A percentile compares a stretch with the other conserved stretches of the same genome.
phyloP scores from a whole-genome alignment of 2,888 invertebrate genomes.

The Odontocerum albicorne region DNA sequence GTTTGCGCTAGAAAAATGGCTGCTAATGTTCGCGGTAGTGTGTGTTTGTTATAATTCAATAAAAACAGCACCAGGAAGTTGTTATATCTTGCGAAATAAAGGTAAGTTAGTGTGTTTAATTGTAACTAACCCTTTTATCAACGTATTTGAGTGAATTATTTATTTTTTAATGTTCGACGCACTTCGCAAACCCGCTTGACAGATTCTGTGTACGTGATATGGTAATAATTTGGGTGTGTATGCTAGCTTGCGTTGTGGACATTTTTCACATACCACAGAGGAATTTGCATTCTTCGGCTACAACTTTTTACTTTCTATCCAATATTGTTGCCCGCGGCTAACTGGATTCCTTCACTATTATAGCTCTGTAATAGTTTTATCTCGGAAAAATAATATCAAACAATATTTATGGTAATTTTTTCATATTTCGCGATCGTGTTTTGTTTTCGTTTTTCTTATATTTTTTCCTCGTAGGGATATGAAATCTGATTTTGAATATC shows the following conservation, averaged over 20 bases:
- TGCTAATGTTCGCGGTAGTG: slow-evolving; percentile 26
- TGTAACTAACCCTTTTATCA: not conserved
- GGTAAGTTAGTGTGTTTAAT: slow-evolving; percentile 3
- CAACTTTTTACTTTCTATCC: slow-evolving; percentile 28
- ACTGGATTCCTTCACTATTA: not conserved
- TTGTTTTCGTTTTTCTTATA: no score
- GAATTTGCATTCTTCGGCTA: slow-evolving; percentile 30
- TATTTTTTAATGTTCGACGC: no score
- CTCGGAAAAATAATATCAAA: no score
- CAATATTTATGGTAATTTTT: no score
- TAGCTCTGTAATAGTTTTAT: no score
- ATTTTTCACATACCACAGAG: slow-evolving; percentile 30
- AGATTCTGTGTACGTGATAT: slow-evolving; percentile 19
- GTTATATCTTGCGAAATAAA: slow-evolving; percentile 7
- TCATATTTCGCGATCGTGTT: no score
- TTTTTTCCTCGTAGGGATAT: no score
- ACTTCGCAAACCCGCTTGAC: slow-evolving; percentile 4
- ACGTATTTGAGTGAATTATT: no score
- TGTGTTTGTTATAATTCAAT: slow-evolving; percentile 11
- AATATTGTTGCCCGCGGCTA: slow-evolving; percentile 17
- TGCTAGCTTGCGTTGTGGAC: slow-evolving; percentile 16
- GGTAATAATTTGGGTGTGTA: slow-evolving; percentile 32
- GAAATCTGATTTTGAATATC: no score
- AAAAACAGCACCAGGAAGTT: slow-evolving; percentile 12
- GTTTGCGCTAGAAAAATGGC: slow-evolving; percentile 30